phyloP scores from a whole-genome alignment of 2,888 invertebrate species.

The Ectemnius cavifrons region DNA sequence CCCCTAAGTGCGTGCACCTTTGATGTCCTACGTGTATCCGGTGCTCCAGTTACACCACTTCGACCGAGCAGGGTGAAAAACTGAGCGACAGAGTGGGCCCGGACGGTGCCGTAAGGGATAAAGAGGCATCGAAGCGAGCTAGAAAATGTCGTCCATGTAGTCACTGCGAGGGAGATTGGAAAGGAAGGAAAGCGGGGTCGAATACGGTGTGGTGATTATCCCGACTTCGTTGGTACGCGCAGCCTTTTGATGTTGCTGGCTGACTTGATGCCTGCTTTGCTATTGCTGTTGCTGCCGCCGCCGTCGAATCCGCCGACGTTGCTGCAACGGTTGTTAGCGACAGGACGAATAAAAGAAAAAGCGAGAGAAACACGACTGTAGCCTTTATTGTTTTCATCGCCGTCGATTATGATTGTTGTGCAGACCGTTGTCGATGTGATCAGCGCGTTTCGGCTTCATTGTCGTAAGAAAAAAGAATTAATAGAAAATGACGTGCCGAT shows the following conservation, averaged over 20 bases:
- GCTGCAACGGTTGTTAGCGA: constrained; percentile 60
- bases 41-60: background rate
- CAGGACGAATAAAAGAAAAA: constrained; percentile 29
- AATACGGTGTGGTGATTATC: constrained; percentile 53
- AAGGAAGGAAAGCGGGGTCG: constrained; percentile 42
- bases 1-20: background rate
- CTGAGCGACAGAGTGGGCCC: background rate
- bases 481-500: constrained; percentile 47
- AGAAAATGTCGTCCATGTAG: constrained; percentile 55
- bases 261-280: constrained; percentile 71
- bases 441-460: constrained; percentile 24
- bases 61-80: background rate
- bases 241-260: constrained; percentile 62
- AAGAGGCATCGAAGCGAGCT: constrained; percentile 24
- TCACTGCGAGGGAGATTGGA: constrained; percentile 32
- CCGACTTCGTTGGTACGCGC: constrained; percentile 57
- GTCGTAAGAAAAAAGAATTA: constrained; percentile 20
- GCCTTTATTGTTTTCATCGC: constrained; percentile 52
- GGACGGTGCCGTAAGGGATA: constrained; percentile 19
- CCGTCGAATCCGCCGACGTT: constrained; percentile 56
- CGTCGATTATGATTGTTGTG: constrained; percentile 40
- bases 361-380: constrained; percentile 34
- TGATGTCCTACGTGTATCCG: constrained; percentile 1
- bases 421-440: constrained; percentile 17
- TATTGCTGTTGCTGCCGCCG: constrained; percentile 63